Evolutionary conservation across 30 jellyfish, hydroid and myxozoan species (phyloP), one percentile per base, ranked within the genome.

Genomic region (Euphysa ruthae): DNA sequence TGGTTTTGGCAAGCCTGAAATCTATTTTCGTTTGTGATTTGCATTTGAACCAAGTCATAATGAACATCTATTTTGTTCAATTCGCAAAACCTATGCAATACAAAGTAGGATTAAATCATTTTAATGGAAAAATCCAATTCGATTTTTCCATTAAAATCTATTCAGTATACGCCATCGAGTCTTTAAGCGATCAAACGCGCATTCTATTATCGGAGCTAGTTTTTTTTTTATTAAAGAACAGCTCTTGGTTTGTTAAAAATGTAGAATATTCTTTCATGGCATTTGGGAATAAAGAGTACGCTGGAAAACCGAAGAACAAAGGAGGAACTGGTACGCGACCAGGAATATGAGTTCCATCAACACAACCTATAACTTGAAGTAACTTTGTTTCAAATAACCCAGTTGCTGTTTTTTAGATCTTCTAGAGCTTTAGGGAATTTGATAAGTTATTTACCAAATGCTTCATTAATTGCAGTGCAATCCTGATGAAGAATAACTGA

Each of bases 321-420:
- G 82, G 92, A 0, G 87, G 87, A 16, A 75, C 93, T 7, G 63
- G 43, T 7, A 33, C 38, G 32, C 68, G 66, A 29, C 89, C 80
- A 22, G 74, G 82, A 16, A 82, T 75, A 49, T 73, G 94, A n/a
- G 94, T 81, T 25, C 94, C 92, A 73, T 81, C 84, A 25, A 81
- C 28, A 71, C 94, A 71, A 14, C 94, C 94, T 26, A 82, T 62
- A 20, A 55, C 94, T 65, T 72, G 12, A 84, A 92, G 83, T 72
- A 69, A 61, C 58, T 64, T 51, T 22, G 49, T 31, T 52, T 64
- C 86, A 75, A 70, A 38, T 35, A n/a, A n/a, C n/a, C n/a, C n/a
- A n/a, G n/a, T n/a, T n/a, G n/a, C n/a, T n/a, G n/a, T n/a, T n/a
- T n/a, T 15, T n/a, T n/a, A n/a, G n/a, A n/a, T n/a, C n/a, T n/a